Conservation (phyloP, 1,140 invertebrate genomes). For the Cydia fagiglandana region DNA sequence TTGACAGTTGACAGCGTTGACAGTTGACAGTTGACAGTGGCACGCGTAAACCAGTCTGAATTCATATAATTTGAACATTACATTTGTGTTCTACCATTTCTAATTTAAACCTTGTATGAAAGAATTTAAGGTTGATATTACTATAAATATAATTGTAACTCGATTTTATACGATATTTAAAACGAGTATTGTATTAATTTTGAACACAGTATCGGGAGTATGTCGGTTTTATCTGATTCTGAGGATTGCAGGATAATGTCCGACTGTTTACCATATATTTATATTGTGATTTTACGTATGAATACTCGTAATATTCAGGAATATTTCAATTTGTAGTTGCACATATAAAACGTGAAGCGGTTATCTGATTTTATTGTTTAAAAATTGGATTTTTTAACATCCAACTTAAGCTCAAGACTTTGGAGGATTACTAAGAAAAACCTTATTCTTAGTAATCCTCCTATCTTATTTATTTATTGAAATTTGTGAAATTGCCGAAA, state of each 20-base stretch:
- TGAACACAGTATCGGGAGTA: conserved; percentile 13
- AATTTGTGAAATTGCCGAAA: background rate
- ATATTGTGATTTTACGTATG: conserved; percentile 16
- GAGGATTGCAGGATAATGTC: conserved; percentile 2
- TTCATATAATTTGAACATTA: background rate
- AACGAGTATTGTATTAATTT: conserved; percentile 16
- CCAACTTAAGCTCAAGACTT: no score
- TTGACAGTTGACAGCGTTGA: conserved; percentile 12
- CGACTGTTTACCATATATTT: conserved; percentile 10
- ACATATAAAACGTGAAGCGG: no score
- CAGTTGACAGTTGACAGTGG: conserved; percentile 14
- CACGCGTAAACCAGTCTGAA: conserved; percentile 3
- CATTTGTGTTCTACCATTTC: background rate
- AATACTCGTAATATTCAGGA: background rate
- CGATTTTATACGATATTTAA: conserved; percentile 15
- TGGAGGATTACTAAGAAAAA: no score
- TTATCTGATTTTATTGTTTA: no score
- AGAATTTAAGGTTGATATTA: background rate
- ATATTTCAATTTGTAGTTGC: background rate
- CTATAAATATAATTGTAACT: background rate
- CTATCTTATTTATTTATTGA: background rate
- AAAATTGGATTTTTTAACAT: no score
- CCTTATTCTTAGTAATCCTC: no score
- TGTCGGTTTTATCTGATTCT: conserved; percentile 14
- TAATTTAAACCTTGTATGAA: background rate